Evolutionary conservation across 2,797 vertebrate species (phyloP), one percentile per base, ranked within the genome.

Genomic region (Microctenopoma lineatum): DNA sequence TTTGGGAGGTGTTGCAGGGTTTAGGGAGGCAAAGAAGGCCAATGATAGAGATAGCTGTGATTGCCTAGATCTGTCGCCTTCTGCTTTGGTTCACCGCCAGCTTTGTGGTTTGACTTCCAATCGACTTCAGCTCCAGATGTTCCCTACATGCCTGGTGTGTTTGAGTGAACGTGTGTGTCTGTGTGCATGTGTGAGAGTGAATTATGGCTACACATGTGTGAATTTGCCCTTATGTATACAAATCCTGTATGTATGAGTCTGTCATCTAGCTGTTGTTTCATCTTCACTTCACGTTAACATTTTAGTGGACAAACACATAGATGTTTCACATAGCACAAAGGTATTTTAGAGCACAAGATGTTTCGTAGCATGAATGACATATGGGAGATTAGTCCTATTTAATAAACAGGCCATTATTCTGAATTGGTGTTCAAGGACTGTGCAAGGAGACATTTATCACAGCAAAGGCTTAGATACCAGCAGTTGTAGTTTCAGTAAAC

Each of bases 71-170:
- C 66, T 78, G 85, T 86, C 73, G 62, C 84, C 86, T 79, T 84
- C 84, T 79, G 77, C 75, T 69, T 83, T 90, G 85, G 83, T 82
- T 72, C 61, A 55, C 59, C 1, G 85, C 86, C 87, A 91, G 84
- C 73, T 65, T 85, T 84, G 79, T 80, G 67, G 66, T 87, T 89
- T 90, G 90, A 89, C 89, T 91, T 92, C 84, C 76, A 79, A 50
- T 87, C 71, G 87, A 89, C 89, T 92, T 87, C 72, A 73, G 75
- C 75, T 92, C 90, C 93, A 94, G 93, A 93, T 94, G 93, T 94
- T 93, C 85, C 59, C 63, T 83, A 68, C 71, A 53, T 15, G 70
- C 75, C 47, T 70, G 46, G 66, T 80, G 66, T 74, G 64, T 58
- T 46, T 80, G 66, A 71, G 56, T 78, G 68, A 75, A 68, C 52